Evolutionary conservation across 92 coral and sea anemone species (phyloP), one percentile per base, ranked within the genome.

Genomic region (Palythoa grandis): DNA sequence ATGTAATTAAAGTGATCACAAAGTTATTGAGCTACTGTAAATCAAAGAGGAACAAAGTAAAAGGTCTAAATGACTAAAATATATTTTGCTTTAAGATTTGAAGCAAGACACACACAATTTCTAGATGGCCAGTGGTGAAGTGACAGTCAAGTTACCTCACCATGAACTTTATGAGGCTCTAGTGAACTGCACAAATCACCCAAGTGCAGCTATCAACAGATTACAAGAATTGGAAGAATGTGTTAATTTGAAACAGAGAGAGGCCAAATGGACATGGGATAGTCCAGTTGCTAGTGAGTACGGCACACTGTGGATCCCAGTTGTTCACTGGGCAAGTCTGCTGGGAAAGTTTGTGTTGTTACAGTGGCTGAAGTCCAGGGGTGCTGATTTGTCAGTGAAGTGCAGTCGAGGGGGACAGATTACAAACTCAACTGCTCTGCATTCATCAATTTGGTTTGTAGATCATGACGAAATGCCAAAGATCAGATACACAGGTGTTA

Each of bases 311-410:
- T 77, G 82, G 82, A 68, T 77, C 13, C 82, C 82, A 3, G 67
- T 77, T 16, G 82, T 77, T 39, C 82, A 77, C 82, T 77, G 82
- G 82, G 82, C 82, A 4, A 52, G 69, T 60, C 48, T 77, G 69
- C 7, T 77, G 47, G 82, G 69, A 40, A 75, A 75, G 24, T 75
- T 50, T 52, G 79, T 75, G 2, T 58, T 61, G 39, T 53, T 77
- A 35, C 68, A 77, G 6, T 77, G 82, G 82, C 14, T 77, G 43
- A 77, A 57, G 82, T 14, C 23, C 17, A 77, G 16, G 4, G 50
- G 56, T 38, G 70, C 57, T 56, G 47, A 77, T 37, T 66, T 77
- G 29, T 77, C 82, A 52, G 82, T 77, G 15, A 77, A 35, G 20
- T 77, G 69, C 47, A 53, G 52, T 12, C 69, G 25, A 25, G 82